Percentiles rank a stretch among this genome's conserved stretches.
These are phyloP conservation scores for Megalopta genalis DNA, from an alignment of 1,140 invertebrate species.

Conservation along the genomic window DNA sequence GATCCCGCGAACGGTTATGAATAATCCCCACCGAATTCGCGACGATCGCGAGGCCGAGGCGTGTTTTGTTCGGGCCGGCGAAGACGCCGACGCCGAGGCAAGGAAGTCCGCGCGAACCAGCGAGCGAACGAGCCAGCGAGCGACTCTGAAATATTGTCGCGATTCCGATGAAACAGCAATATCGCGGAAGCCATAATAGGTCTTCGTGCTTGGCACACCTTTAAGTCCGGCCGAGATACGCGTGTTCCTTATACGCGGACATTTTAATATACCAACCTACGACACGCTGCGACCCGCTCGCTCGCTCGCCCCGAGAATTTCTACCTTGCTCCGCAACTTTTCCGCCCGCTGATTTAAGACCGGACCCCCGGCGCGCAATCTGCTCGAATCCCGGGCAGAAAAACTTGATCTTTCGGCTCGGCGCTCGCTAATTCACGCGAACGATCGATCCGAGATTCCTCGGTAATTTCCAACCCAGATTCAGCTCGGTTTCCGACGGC, in stretches of 20 bases:
- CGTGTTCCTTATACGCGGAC: conserved; percentile 53
- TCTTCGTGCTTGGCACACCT: conserved; percentile 74
- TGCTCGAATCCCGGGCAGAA: too few species aligned
- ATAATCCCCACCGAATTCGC: too few species aligned
- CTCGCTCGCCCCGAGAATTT: background rate
- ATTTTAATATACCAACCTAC: conserved; percentile 49
- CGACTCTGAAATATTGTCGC: conserved; percentile 39
- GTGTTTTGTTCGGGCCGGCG: background rate
- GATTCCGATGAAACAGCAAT: conserved; percentile 77
- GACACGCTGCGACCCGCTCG: conserved; percentile 22
- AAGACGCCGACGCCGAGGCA: background rate
- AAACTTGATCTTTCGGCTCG: too few species aligned
- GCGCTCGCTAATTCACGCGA: too few species aligned
- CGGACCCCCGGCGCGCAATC: background rate
- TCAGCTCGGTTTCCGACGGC: too few species aligned
- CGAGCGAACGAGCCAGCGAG: background rate
- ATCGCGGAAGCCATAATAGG: conserved; percentile 77
- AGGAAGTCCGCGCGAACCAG: conserved; percentile 35
- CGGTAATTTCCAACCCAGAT: too few species aligned
- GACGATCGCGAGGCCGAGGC: background rate
- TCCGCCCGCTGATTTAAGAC: background rate
- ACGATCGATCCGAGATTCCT: background rate
- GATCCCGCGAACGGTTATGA: too few species aligned
- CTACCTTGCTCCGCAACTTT: conserved; percentile 22
- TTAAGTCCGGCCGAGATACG: conserved; percentile 72